Evolutionary conservation across 2,888 invertebrate species (phyloP), one percentile per base, ranked within the genome.

Genomic region (Hyalella azteca): DNA sequence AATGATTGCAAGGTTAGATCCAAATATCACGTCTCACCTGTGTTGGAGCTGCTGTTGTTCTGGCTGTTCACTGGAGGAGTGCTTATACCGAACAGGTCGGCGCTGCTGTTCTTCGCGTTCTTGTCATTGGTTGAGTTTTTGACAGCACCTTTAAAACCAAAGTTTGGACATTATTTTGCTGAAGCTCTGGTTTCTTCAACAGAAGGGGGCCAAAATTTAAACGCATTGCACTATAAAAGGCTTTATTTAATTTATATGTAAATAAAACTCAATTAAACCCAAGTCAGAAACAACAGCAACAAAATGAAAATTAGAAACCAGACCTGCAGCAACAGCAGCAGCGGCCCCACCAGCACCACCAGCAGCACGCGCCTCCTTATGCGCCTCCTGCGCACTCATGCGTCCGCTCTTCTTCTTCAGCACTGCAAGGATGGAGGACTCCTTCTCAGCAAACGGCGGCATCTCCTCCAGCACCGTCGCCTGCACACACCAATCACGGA

Each of bases 361-460:
- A 26, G 41, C 75, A 15, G 75, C 75, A 32, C 81, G 75, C 41
- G 82, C 82, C 77, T 84, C 84, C 40, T 79, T 76, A 60, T 84
- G 84, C n/a, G 84, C 81, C 40, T 84, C 84, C 76, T 84, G 84
- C 5, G 84, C 96, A 78, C 96, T 95, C 85, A 97, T 94, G 83
- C 96, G 92, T 0, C 96, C 96, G 79, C 85, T 85, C 90, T 98
- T 98, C 90, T 98, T 98, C 90, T 99, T 98, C 86, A 99, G 90
- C 85, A 98, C 98, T 78, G 97, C 96, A 85, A 99, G 90, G 86
- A 99, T 97, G 19, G 97, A 97, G 82, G 97, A 98, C 89, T 98
- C 98, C 85, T 98, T 91, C 89, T 99, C 99, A 4, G 99, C 97
- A 90, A 98, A 99, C 78, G 98, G 98, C 84, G 99, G 99, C 99